Conservation (phyloP, 2,797 vertebrate genomes). For the Triplophysa bombifrons region DNA sequence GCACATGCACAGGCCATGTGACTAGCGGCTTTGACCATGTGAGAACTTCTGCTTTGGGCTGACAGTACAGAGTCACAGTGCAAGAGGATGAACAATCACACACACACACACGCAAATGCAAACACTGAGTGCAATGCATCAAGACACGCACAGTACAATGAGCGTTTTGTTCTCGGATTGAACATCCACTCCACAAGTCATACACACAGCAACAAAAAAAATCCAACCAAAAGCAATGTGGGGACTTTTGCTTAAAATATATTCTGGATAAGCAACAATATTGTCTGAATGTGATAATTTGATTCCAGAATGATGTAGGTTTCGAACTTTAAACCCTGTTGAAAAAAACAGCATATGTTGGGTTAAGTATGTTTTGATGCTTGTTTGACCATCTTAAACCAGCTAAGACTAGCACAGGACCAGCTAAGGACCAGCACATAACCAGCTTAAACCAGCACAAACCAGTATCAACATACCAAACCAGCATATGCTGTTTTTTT, state of each 20-base stretch:
- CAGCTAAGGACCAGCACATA: no score
- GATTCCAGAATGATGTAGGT: background rate
- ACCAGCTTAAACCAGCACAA: no score
- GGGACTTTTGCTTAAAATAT: background rate
- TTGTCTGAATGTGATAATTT: background rate
- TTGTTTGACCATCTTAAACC: no score
- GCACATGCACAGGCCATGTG: conserved; percentile 56
- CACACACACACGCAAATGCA: conserved; percentile 9
- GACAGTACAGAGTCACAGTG: conserved; percentile 32
- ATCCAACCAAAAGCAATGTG: background rate
- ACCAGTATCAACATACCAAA: no score
- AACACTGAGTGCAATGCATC: background rate
- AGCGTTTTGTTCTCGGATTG: conserved; percentile 38
- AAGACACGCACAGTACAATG: conserved; percentile 33
- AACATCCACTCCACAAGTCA: conserved; percentile 35
- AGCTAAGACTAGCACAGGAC: no score
- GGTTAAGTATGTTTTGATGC: no score
- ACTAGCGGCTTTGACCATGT: conserved; percentile 47
- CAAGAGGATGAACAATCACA: conserved; percentile 40
- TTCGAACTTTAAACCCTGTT: background rate
- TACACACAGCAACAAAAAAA: conserved; percentile 36
- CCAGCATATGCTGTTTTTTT: no score
- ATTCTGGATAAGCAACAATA: background rate
- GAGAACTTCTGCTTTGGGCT: conserved; percentile 46
- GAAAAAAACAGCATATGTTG: no score